These are phyloP conservation scores for Sturmia bella DNA, from an alignment of 2,888 invertebrate genomes.

Conservation along the genomic window DNA sequence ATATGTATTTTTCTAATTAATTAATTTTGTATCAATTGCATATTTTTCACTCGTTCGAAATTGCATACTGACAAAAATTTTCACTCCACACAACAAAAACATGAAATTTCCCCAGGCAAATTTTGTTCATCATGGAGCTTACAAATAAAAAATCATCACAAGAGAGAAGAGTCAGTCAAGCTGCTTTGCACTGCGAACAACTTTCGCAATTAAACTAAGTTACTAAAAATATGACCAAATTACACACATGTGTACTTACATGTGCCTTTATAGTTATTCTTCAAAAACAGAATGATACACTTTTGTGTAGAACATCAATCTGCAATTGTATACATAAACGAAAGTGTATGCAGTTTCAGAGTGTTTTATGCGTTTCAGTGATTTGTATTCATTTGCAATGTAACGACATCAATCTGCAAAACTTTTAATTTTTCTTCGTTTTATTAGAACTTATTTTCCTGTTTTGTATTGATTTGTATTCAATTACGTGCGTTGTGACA, in stretches of 20 bases:
- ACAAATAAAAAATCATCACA: too few species aligned
- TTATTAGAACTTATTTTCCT: slow-evolving; percentile 21
- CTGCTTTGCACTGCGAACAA: neutral
- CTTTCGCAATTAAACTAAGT: neutral
- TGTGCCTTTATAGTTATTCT: neutral
- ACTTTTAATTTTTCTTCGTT: slow-evolving; percentile 12
- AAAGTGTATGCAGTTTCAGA: neutral
- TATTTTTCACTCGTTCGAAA: too few species aligned
- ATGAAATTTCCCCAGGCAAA: too few species aligned
- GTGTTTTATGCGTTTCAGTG: neutral
- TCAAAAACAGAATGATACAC: neutral
- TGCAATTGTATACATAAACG: neutral
- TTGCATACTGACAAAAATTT: too few species aligned
- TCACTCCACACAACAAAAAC: too few species aligned
- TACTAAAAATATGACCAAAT: too few species aligned
- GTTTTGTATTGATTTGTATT: slow-evolving; percentile 71
- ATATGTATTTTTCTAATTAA: too few species aligned
- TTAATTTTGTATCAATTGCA: too few species aligned
- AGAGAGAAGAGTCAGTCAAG: neutral
- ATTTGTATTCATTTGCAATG: slow-evolving; percentile 18
- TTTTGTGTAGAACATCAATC: neutral
- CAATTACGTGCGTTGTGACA: slow-evolving; percentile 70
- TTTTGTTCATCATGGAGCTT: neutral
- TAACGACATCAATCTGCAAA: slow-evolving; percentile 50
- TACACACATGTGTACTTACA: neutral